Evolutionary conservation across 1,140 invertebrate genomes (phyloP).

Genomic region (Bombus pyrosoma): DNA sequence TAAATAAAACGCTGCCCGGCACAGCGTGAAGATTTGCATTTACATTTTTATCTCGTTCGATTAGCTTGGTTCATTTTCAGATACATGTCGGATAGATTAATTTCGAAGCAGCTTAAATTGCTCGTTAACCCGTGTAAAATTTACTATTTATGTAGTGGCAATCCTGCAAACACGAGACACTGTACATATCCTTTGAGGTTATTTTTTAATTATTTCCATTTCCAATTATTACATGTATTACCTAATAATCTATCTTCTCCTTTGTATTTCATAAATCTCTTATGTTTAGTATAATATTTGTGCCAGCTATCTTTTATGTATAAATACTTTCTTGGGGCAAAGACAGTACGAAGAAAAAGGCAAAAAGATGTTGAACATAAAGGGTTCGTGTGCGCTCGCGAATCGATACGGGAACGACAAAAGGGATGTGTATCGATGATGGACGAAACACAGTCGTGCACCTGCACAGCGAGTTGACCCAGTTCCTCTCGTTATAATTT

Average conservation of each 20-base stretch:
- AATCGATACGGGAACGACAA: constrained; percentile 56
- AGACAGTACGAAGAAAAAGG: background rate
- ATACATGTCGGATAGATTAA: constrained; percentile 18
- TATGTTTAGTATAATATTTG: background rate
- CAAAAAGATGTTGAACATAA: background rate
- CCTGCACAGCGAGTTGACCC: constrained; percentile 64
- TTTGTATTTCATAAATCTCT: too few species aligned
- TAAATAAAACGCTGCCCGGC: constrained; percentile 31
- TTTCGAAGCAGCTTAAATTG: constrained; percentile 28
- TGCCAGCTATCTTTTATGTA: too few species aligned
- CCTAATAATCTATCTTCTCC: too few species aligned
- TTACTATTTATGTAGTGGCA: background rate
- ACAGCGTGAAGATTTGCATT: constrained; percentile 35
- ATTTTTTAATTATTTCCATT: too few species aligned
- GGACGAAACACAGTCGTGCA: constrained; percentile 54
- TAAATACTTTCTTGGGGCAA: background rate
- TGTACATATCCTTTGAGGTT: background rate
- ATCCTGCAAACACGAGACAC: background rate
- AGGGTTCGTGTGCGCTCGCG: background rate
- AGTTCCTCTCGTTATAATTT: constrained; percentile 60
- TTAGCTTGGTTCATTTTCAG: constrained; percentile 15
- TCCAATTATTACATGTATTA: too few species aligned
- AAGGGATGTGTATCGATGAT: constrained; percentile 52
- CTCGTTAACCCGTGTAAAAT: constrained; percentile 33
- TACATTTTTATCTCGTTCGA: constrained; percentile 39